phyloP scores from a whole-genome alignment of 2,888 invertebrate genomes.

The Muschampia plurimacula region DNA sequence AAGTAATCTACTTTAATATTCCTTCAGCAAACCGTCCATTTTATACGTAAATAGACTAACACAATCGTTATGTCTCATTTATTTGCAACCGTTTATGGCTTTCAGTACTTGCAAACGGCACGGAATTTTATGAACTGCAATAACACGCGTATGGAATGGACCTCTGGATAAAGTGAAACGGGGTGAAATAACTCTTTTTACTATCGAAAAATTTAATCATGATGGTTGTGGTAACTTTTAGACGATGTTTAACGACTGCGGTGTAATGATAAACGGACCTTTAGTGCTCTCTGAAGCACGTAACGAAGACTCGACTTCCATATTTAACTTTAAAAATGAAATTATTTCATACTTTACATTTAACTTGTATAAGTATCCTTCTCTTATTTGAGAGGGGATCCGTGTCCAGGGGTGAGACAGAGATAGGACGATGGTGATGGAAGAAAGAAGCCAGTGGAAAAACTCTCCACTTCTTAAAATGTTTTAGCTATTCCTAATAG shows the following conservation, averaged over 20 bases:
- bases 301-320: too few species aligned
- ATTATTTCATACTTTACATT: too few species aligned
- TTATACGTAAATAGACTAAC: conserved; percentile 34
- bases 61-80: conserved; percentile 32
- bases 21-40: conserved; percentile 27
- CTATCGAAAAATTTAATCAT: neutral
- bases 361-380: too few species aligned
- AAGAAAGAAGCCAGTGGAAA: too few species aligned
- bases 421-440: too few species aligned
- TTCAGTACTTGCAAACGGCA: conserved; percentile 29
- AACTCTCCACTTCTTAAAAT: too few species aligned
- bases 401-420: too few species aligned
- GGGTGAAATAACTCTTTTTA: conserved; percentile 15
- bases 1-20: conserved; percentile 29
- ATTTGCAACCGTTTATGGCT: conserved; percentile 32
- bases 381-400: too few species aligned
- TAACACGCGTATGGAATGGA: conserved; percentile 36
- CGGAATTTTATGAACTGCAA: conserved; percentile 49
- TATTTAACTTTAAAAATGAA: too few species aligned
- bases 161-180: conserved; percentile 16
- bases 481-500: too few species aligned
- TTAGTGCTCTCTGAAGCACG: too few species aligned
- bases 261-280: too few species aligned
- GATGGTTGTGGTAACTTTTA: neutral
- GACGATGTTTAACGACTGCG: neutral